Evolutionary conservation across 2,113 vertebrate genomes (phyloP), one percentile per base, ranked within the genome.

Genomic region (Eupsittula cactorum): DNA sequence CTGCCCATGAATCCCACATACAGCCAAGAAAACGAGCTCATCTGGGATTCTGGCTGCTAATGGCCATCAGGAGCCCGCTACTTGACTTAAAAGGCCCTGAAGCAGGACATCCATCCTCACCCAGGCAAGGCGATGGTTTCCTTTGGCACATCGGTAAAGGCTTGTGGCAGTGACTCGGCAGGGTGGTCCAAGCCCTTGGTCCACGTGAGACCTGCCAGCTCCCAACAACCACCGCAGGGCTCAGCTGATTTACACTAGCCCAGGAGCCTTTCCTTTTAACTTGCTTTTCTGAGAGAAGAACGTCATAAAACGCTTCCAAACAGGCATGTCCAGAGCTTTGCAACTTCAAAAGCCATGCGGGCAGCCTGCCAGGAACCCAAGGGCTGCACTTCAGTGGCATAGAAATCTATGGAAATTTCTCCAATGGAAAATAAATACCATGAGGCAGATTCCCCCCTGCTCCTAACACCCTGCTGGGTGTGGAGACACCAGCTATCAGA

Each of bases 31-130:
- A 75, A 70, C 0, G 4, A 90, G 52, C 60, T 81, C 69, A 14
- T 71, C 28, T 9, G 55, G 42, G 41, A 59, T 55, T 53, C 73
- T 33, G 60, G 42, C 47, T 49, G 57, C 77, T 82, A 47, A 42
- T 1, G 5, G 24, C 0, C 2, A 0, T 12, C 0, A 0, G 63
- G 63, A 95, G 52, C 35, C 4, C 1, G 0, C 52, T 68, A 24
- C 85, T 91, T 85, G 90, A 50, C 65, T 92, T 90, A 82, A 69
- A 88, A 92, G 67, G 63, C 52, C 75, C 52, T 33, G 20, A 35
- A n/a, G 50, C 12, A 10, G 81, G 73, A 78, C 69, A 76, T 35
- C 62, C 80, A 60, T 74, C 47, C 77, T 65, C 0, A 2, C 21
- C 53, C 1, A 3, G 74, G 74, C 62, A 69, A 31, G 24, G 89